These are phyloP conservation scores for Pseudorhiza aurosa DNA, from an alignment of 30 jellyfish, hydroid and myxozoan genomes.

Conservation along the genomic window DNA sequence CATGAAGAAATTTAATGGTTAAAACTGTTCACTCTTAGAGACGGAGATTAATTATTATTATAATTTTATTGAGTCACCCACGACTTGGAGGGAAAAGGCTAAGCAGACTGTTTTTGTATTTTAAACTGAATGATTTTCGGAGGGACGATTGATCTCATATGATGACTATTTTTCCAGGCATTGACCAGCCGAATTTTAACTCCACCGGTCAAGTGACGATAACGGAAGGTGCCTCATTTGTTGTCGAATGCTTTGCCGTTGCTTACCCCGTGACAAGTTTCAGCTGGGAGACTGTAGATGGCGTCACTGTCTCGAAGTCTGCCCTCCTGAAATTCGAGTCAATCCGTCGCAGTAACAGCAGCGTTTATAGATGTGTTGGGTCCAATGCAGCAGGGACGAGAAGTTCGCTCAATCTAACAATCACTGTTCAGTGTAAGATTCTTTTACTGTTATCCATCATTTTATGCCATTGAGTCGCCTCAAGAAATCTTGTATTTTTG, in stretches of 20 bases:
- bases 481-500: too few species aligned
- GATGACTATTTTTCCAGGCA: slow-evolving; percentile 33
- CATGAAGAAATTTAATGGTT: too few species aligned
- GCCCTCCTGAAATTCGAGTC: neutral
- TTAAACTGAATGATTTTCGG: too few species aligned
- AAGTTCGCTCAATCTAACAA: slow-evolving; percentile 12
- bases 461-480: neutral
- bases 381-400: slow-evolving; percentile 36
- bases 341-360: slow-evolving; percentile 5
- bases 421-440: slow-evolving; percentile 57
- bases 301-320: slow-evolving; percentile 15
- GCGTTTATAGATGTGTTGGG: slow-evolving; percentile 21
- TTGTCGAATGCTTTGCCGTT: neutral
- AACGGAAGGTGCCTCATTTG: slow-evolving; percentile 16
- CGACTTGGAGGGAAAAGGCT: too few species aligned
- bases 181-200: slow-evolving; percentile 34
- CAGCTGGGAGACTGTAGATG: slow-evolving; percentile 16
- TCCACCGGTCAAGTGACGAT: neutral
- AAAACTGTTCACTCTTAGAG: too few species aligned
- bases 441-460: neutral
- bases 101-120: too few species aligned
- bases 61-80: too few species aligned
- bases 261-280: slow-evolving; percentile 6
- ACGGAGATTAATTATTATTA: too few species aligned
- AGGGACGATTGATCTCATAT: too few species aligned